Percentiles rank a stretch among this genome's conserved stretches.
These are phyloP conservation scores for Mola mola DNA, from an alignment of 2,113 vertebrate genomes.

Conservation along the genomic window DNA sequence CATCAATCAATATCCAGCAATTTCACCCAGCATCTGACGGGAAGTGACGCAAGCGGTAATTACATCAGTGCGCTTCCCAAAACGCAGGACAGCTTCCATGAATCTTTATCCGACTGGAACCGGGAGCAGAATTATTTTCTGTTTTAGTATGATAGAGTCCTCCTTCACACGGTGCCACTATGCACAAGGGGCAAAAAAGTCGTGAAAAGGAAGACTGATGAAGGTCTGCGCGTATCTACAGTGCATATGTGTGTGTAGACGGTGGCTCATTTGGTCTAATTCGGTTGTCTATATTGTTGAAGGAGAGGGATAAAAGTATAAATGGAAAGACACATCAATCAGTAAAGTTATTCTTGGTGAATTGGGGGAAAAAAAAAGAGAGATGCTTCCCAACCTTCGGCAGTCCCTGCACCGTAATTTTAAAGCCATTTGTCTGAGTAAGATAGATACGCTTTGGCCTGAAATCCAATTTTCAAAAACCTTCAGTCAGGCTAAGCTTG, in stretches of 20 bases:
- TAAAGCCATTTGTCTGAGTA: slow-evolving; percentile 3
- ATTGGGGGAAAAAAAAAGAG: neutral
- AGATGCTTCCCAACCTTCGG: neutral
- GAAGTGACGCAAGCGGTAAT: no score
- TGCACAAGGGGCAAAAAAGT: no score
- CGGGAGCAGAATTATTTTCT: no score
- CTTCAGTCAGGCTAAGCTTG: neutral
- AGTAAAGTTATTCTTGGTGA: slow-evolving; percentile 13
- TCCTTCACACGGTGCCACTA: no score
- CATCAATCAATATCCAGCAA: no score
- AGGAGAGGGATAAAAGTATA: neutral
- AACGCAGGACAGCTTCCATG: no score
- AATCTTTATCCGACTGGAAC: no score
- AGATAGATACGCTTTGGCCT: slow-evolving; percentile 13
- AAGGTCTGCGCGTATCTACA: no score
- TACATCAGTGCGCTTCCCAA: no score
- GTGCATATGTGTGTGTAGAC: slow-evolving; percentile 2
- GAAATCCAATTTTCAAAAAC: slow-evolving; percentile 24
- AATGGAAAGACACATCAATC: slow-evolving; percentile 6
- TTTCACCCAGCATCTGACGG: no score
- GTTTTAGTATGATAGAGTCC: no score
- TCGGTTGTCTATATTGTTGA: slow-evolving; percentile 3
- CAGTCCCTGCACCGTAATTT: slow-evolving; percentile 2
- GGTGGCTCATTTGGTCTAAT: slow-evolving; percentile 25
- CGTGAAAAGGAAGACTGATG: no score